These are phyloP conservation scores for Myioborus melanocephalus DNA, from an alignment of 2,797 vertebrate species.

Conservation along the genomic window DNA sequence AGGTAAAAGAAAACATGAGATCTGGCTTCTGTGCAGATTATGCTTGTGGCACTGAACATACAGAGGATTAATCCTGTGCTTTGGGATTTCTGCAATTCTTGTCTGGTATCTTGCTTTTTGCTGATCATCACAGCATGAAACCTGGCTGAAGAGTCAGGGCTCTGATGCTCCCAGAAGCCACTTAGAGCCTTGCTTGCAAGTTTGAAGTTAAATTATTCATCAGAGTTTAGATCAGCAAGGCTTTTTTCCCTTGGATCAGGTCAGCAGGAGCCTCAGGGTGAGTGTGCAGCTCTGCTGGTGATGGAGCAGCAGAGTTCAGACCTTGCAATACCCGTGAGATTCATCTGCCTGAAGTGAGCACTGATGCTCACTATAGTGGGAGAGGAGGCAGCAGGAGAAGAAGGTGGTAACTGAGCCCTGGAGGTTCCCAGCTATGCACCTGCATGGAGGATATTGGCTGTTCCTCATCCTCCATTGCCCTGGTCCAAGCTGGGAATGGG, in stretches of 20 bases:
- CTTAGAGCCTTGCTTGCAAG: neutral
- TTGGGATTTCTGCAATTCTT: neutral
- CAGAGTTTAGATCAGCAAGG: neutral
- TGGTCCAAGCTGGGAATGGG: neutral
- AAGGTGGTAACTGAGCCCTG: neutral
- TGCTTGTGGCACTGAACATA: neutral
- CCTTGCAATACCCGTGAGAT: neutral
- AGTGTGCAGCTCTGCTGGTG: neutral
- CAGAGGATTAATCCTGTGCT: neutral
- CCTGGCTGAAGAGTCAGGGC: neutral
- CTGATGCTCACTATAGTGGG: neutral
- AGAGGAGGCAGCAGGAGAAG: neutral
- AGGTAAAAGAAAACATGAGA: neutral
- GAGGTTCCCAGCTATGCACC: neutral
- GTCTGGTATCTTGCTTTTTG: neutral
- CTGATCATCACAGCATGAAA: neutral
- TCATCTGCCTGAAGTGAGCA: neutral
- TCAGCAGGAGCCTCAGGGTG: neutral
- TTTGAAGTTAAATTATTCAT: neutral
- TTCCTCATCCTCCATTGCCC: neutral
- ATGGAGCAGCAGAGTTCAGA: neutral
- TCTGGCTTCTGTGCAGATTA: neutral
- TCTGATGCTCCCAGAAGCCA: neutral
- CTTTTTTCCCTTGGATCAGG: neutral
- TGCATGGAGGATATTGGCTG: neutral